Percentiles rank a stretch among this genome's conserved stretches.
phyloP scores from a whole-genome alignment of 1,140 invertebrate species.

The Drosophila albomicans region DNA sequence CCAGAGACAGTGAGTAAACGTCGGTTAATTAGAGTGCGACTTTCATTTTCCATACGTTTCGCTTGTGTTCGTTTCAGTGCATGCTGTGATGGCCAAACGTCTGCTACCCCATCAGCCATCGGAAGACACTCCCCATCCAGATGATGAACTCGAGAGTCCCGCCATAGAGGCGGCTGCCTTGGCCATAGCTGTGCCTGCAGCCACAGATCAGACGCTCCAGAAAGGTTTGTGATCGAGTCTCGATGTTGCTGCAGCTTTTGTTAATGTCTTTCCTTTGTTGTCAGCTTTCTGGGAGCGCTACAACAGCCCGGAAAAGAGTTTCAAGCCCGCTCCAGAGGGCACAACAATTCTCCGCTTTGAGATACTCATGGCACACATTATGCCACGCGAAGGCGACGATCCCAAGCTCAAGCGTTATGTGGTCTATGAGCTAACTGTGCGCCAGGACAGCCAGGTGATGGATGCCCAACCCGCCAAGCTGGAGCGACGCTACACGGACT shows the following conservation, averaged over 20 bases:
- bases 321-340: slow-evolving; percentile 61
- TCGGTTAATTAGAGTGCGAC: background rate
- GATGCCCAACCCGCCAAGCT: slow-evolving; percentile 88
- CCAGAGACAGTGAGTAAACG: slow-evolving; percentile 51
- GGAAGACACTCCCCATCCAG: slow-evolving; percentile 62
- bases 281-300: slow-evolving; percentile 74
- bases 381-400: slow-evolving; percentile 81
- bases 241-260: no score
- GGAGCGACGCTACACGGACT: slow-evolving; percentile 91
- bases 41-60: slow-evolving; percentile 13
- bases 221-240: slow-evolving; percentile 51
- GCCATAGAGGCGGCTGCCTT: slow-evolving; percentile 75
- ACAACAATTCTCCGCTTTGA: slow-evolving; percentile 84
- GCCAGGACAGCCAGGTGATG: slow-evolving; percentile 85
- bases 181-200: slow-evolving; percentile 56
- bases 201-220: slow-evolving; percentile 43
- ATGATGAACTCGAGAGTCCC: slow-evolving; percentile 77
- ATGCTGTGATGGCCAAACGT: slow-evolving; percentile 78
- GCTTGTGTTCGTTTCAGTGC: slow-evolving; percentile 51
- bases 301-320: slow-evolving; percentile 11
- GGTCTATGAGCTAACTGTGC: slow-evolving; percentile 87
- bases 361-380: slow-evolving; percentile 85
- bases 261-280: background rate
- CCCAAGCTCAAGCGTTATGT: slow-evolving; percentile 88
- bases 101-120: slow-evolving; percentile 64